These are phyloP conservation scores for Thecocarcelia acutangulata DNA, from an alignment of 2,888 invertebrate genomes.

Conservation along the genomic window DNA sequence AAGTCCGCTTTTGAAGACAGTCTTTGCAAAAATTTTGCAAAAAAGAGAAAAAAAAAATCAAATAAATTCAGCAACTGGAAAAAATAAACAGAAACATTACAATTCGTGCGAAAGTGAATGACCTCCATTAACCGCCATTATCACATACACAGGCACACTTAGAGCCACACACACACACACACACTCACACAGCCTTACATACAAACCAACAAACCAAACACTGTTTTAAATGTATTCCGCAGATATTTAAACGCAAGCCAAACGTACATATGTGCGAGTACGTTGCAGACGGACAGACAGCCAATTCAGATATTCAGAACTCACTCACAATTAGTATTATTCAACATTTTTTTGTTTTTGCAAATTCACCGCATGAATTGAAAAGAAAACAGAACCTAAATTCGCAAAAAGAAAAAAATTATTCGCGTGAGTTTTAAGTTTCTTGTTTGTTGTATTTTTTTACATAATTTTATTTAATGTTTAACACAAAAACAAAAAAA, in stretches of 20 bases:
- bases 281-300: not conserved
- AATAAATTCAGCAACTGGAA: slow-evolving; percentile 33
- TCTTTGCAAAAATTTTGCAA: slow-evolving; percentile 50
- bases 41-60: not conserved
- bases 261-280: not conserved
- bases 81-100: slow-evolving; percentile 73
- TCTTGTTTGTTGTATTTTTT: slow-evolving; percentile 30
- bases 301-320: slow-evolving; percentile 36
- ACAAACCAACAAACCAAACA: not conserved
- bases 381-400: slow-evolving; percentile 38
- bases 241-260: slow-evolving; percentile 18
- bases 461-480: slow-evolving; percentile 32
- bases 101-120: slow-evolving; percentile 82
- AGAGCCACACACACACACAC: not conserved
- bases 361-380: slow-evolving; percentile 24
- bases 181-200: slow-evolving; percentile 3
- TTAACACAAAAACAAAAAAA: too few species aligned
- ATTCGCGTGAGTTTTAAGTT: slow-evolving; percentile 30
- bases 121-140: slow-evolving; percentile 82
- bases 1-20: slow-evolving; percentile 65
- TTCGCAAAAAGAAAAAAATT: slow-evolving; percentile 37
- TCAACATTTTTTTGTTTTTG: slow-evolving; percentile 36
- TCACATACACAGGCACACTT: slow-evolving; percentile 54
- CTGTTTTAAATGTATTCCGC: slow-evolving; percentile 35
- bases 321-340: slow-evolving; percentile 58